Percentiles rank a stretch among this genome's conserved stretches.
Conservation (phyloP, 2,797 vertebrate species). For the Oryzias dopingdopingensis region DNA sequence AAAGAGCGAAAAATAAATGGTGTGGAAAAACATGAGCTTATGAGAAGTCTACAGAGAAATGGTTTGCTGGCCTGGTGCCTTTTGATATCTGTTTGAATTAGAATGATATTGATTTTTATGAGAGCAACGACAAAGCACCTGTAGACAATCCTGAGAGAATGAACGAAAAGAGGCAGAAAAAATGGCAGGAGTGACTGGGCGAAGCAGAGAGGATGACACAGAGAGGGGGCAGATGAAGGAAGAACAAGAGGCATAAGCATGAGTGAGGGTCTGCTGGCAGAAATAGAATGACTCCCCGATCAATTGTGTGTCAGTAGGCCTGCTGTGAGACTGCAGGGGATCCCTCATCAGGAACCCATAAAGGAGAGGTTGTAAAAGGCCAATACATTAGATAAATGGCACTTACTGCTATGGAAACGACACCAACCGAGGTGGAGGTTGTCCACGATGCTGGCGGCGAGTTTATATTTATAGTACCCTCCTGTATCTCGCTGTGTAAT, state of each 20-base stretch:
- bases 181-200: slow-evolving; percentile 38
- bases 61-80: slow-evolving; percentile 55
- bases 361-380: slow-evolving; percentile 71
- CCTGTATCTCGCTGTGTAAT: slow-evolving; percentile 49
- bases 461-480: slow-evolving; percentile 71
- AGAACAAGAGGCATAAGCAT: slow-evolving; percentile 40
- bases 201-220: slow-evolving; percentile 42
- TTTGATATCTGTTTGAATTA: slow-evolving; percentile 74
- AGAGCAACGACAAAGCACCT: slow-evolving; percentile 55
- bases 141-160: slow-evolving; percentile 50
- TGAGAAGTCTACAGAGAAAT: slow-evolving; percentile 62
- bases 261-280: slow-evolving; percentile 68
- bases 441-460: slow-evolving; percentile 59
- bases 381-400: slow-evolving; percentile 75
- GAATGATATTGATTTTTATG: slow-evolving; percentile 71
- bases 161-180: slow-evolving; percentile 48
- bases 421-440: slow-evolving; percentile 73
- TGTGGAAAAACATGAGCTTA: slow-evolving; percentile 61
- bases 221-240: slow-evolving; percentile 33
- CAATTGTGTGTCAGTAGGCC: slow-evolving; percentile 63
- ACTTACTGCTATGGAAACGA: slow-evolving; percentile 75
- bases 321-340: slow-evolving; percentile 65
- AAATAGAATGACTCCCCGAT: slow-evolving; percentile 73
- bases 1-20: slow-evolving; percentile 53
- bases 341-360: slow-evolving; percentile 69